phyloP scores from a whole-genome alignment of 2,113 vertebrate genomes.

The Lichenostomus cassidix region DNA sequence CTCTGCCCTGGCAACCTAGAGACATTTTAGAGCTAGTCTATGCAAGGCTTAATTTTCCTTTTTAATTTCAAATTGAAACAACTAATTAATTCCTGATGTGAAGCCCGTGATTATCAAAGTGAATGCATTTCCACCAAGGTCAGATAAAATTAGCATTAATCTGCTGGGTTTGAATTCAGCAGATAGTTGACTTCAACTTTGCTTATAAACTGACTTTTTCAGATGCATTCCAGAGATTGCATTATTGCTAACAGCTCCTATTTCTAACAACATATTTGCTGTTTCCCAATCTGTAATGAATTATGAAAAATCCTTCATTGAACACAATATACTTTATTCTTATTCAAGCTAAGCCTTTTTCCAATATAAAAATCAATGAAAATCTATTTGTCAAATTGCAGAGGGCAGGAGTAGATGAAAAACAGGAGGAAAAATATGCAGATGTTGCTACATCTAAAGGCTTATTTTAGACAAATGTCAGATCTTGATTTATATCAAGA shows the following conservation, averaged over 20 bases:
- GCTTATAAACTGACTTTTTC: background rate
- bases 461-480: conserved; percentile 1
- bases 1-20: background rate
- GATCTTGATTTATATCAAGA: conserved; percentile 11
- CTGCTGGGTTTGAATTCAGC: background rate
- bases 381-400: background rate
- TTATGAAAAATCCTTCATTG: background rate
- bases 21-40: background rate
- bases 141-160: background rate
- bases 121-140: background rate
- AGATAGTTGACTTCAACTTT: background rate
- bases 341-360: background rate
- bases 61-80: background rate
- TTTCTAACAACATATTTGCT: background rate
- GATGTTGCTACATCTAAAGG: background rate
- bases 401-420: background rate
- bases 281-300: background rate
- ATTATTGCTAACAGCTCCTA: background rate
- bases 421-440: background rate
- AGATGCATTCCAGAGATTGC: background rate
- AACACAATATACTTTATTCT: background rate
- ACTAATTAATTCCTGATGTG: background rate
- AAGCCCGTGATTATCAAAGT: background rate
- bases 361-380: background rate
- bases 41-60: background rate